Evolutionary conservation across 2,888 invertebrate species (phyloP).

Genomic region (Athetis lepigone): DNA sequence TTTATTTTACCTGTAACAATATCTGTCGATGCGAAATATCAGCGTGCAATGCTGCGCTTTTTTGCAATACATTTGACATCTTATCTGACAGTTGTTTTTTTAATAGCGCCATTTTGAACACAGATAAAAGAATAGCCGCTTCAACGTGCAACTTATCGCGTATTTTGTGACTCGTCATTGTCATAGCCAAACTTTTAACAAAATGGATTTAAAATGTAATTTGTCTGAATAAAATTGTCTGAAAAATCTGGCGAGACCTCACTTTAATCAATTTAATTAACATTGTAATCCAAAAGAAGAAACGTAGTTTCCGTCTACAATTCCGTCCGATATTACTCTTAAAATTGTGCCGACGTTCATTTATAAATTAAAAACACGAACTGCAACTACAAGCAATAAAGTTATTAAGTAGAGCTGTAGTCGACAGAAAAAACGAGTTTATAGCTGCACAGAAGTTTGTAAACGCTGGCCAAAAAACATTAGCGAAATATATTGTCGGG

Average conservation of each 20-base stretch:
- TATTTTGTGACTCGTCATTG: slow-evolving; percentile 37
- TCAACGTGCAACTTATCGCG: slow-evolving; percentile 42
- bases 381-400: slow-evolving; percentile 82
- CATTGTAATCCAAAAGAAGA: slow-evolving; percentile 68
- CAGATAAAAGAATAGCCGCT: slow-evolving; percentile 43
- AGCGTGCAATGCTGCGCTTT: slow-evolving; percentile 32
- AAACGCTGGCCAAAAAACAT: slow-evolving; percentile 83
- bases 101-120: slow-evolving; percentile 57
- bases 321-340: slow-evolving; percentile 47
- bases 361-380: slow-evolving; percentile 80
- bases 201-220: slow-evolving; percentile 56
- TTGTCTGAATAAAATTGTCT: slow-evolving; percentile 57
- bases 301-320: slow-evolving; percentile 34
- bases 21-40: slow-evolving; percentile 45
- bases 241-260: slow-evolving; percentile 61
- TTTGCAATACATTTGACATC: slow-evolving; percentile 61
- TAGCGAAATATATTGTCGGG: slow-evolving; percentile 76
- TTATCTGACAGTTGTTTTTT: slow-evolving; percentile 61
- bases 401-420: slow-evolving; percentile 81
- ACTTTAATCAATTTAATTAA: slow-evolving; percentile 76
- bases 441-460: slow-evolving; percentile 75
- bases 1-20: slow-evolving; percentile 46
- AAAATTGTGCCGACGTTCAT: slow-evolving; percentile 66
- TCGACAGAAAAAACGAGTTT: slow-evolving; percentile 76
- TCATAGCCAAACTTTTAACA: slow-evolving; percentile 23